Evolutionary conservation across 2,888 invertebrate genomes (phyloP).

Genomic region (Parnassius mnemosyne): DNA sequence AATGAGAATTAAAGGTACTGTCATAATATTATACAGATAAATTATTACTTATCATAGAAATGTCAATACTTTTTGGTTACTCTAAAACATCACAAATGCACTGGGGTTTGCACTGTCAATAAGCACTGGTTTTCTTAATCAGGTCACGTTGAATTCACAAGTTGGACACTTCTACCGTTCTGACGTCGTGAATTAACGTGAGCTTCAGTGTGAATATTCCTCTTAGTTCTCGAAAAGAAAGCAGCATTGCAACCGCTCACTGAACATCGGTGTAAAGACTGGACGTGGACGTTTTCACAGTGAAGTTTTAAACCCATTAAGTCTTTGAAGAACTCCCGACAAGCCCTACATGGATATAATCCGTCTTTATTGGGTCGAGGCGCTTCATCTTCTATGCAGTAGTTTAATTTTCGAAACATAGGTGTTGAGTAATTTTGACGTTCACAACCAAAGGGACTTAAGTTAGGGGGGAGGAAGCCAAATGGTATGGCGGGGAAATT

Average conservation of each 20-base stretch:
- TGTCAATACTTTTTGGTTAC: slow-evolving; percentile 54
- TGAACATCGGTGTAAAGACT: slow-evolving; percentile 88
- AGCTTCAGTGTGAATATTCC: slow-evolving; percentile 88
- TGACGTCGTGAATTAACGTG: slow-evolving; percentile 74
- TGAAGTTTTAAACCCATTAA: slow-evolving; percentile 84
- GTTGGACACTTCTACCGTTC: slow-evolving; percentile 47
- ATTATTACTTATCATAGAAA: slow-evolving; percentile 23
- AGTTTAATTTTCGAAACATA: slow-evolving; percentile 69
- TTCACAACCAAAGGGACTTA: slow-evolving; percentile 67
- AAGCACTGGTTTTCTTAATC: slow-evolving; percentile 33
- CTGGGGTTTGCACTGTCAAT: slow-evolving; percentile 41
- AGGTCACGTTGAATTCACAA: slow-evolving; percentile 59
- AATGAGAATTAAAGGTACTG: slow-evolving; percentile 54
- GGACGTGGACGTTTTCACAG: slow-evolving; percentile 84
- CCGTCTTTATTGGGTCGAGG: slow-evolving; percentile 84
- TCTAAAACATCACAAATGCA: slow-evolving; percentile 73
- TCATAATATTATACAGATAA: slow-evolving; percentile 34
- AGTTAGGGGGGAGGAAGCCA: slow-evolving; percentile 66
- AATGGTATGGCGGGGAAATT: slow-evolving; percentile 71
- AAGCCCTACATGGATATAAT: slow-evolving; percentile 85
- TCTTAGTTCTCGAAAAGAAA: slow-evolving; percentile 88
- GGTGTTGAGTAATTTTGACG: slow-evolving; percentile 62
- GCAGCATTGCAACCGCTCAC: slow-evolving; percentile 88
- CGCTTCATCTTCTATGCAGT: slow-evolving; percentile 84
- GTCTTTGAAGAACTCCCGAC: slow-evolving; percentile 83